phyloP scores from a whole-genome alignment of 2,797 vertebrate species.

The Dromococcyx pavoninus region DNA sequence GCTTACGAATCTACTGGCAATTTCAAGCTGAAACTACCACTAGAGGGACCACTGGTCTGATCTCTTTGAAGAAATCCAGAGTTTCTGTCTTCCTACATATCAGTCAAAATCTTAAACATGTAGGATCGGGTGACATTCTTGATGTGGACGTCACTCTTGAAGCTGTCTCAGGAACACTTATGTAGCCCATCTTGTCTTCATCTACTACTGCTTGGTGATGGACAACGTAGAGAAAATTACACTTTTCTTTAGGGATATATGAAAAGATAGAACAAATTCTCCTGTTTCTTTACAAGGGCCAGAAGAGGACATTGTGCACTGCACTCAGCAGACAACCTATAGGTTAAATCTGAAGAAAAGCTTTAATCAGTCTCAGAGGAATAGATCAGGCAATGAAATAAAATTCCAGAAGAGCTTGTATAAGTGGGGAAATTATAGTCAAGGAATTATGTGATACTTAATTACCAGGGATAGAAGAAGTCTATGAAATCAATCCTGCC shows the following conservation, averaged over 20 bases:
- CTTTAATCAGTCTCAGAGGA: neutral
- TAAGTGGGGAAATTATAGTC: neutral
- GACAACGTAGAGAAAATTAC: no score
- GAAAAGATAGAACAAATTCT: neutral
- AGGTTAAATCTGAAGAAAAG: neutral
- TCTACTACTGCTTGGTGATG: neutral
- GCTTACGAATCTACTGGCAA: neutral
- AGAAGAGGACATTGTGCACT: neutral
- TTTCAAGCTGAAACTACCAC: neutral
- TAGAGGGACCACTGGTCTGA: neutral
- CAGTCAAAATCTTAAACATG: fast-evolving
- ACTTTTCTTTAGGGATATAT: neutral
- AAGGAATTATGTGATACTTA: neutral
- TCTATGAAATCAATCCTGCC: neutral
- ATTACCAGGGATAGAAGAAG: neutral
- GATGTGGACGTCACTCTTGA: neutral
- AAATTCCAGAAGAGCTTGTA: neutral
- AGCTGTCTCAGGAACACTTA: neutral
- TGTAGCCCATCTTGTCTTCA: neutral
- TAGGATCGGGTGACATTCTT: neutral
- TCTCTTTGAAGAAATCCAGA: neutral
- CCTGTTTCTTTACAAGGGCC: neutral
- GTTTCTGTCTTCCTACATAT: neutral
- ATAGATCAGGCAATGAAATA: neutral
- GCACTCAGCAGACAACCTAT: neutral